Conservation (phyloP, 2,113 vertebrate genomes). For the Peromyscus polionotus region DNA sequence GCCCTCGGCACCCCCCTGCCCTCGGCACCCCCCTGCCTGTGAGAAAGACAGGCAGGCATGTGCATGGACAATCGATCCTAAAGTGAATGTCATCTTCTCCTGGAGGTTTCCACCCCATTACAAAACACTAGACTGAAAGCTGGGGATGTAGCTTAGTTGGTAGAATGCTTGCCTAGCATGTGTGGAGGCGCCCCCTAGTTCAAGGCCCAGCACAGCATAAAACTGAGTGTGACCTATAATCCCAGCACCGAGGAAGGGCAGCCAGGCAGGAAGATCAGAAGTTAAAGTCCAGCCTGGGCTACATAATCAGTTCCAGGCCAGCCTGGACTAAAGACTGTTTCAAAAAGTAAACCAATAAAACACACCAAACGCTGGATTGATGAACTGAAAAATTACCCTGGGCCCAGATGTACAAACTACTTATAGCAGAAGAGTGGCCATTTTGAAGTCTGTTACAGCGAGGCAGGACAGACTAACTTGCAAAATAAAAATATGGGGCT, state of each 20-base stretch:
- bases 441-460: background rate
- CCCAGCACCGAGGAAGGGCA: background rate
- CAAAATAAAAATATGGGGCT: background rate
- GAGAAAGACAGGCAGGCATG: background rate
- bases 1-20: no score
- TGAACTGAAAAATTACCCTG: background rate
- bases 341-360: background rate
- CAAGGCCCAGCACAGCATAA: background rate
- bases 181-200: background rate
- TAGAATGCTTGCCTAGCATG: background rate
- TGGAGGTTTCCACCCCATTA: background rate
- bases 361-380: background rate
- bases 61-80: fast-evolving
- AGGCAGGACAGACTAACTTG: background rate
- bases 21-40: background rate
- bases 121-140: background rate
- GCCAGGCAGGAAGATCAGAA: background rate
- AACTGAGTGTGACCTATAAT: background rate
- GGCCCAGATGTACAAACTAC: background rate
- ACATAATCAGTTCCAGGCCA: background rate
- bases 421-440: background rate
- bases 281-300: background rate
- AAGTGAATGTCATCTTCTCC: background rate
- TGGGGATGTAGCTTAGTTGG: background rate
- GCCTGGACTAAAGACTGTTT: background rate